phyloP scores from a whole-genome alignment of 2,113 vertebrate species.

The Pogona vitticeps region DNA sequence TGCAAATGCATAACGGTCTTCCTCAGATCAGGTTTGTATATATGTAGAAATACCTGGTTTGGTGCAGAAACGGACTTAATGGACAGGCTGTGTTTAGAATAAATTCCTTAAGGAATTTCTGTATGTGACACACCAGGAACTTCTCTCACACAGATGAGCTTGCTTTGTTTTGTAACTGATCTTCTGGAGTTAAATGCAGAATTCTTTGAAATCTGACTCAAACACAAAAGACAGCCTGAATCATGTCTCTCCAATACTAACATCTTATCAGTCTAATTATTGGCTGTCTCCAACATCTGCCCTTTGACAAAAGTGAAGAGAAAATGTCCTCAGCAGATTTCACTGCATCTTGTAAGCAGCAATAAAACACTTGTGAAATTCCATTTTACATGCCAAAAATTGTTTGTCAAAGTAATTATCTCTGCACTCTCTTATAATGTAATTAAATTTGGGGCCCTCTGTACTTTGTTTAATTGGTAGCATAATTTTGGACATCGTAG shows the following conservation, averaged over 20 bases:
- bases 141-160: no score
- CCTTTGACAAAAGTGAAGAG: neutral
- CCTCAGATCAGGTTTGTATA: neutral
- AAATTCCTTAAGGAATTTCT: no score
- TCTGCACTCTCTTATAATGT: slow-evolving; percentile 61
- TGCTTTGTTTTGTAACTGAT: no score
- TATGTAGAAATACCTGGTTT: neutral
- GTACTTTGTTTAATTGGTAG: slow-evolving; percentile 63
- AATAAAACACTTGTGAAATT: slow-evolving; percentile 40
- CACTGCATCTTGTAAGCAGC: slow-evolving; percentile 58
- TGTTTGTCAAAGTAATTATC: slow-evolving; percentile 61
- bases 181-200: no score
- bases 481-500: slow-evolving; percentile 39
- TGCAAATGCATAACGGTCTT: neutral
- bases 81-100: no score
- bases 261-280: no score
- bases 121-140: no score
- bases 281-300: no score
- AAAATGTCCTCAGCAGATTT: slow-evolving; percentile 15
- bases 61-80: neutral
- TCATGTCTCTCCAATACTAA: no score
- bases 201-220: no score
- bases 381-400: neutral
- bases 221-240: no score
- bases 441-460: slow-evolving; percentile 50